These are phyloP conservation scores for Anarsia innoxiella DNA, from an alignment of 2,888 invertebrate species.

Conservation along the genomic window DNA sequence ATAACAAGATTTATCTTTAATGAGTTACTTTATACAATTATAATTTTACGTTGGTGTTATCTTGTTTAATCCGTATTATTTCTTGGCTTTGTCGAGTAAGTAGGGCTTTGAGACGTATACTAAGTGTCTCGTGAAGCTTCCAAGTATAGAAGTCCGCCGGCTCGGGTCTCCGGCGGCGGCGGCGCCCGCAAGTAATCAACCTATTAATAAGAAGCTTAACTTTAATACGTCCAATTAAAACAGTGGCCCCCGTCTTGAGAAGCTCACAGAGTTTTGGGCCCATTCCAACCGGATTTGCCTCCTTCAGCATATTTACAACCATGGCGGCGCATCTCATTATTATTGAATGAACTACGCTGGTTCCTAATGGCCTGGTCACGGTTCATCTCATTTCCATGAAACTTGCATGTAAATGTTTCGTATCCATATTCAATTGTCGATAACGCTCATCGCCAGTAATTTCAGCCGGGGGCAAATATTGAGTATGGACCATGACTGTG, in stretches of 20 bases:
- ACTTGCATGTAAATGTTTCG: slow-evolving; percentile 48
- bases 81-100: slow-evolving; percentile 31
- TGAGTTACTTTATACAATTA: slow-evolving; percentile 3
- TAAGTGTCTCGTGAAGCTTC: no score
- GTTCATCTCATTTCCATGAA: slow-evolving; percentile 29
- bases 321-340: slow-evolving; percentile 13
- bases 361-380: neutral
- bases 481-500: slow-evolving; percentile 59
- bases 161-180: slow-evolving; percentile 16
- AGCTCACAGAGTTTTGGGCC: slow-evolving; percentile 69
- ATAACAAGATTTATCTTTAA: slow-evolving; percentile 23
- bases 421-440: slow-evolving; percentile 62
- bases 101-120: neutral
- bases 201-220: slow-evolving; percentile 71
- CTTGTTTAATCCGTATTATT: slow-evolving; percentile 3
- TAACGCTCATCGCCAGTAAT: slow-evolving; percentile 57
- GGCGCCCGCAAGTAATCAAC: slow-evolving; percentile 69
- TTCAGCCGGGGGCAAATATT: slow-evolving; percentile 55
- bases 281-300: slow-evolving; percentile 64
- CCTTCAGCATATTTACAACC: slow-evolving; percentile 39
- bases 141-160: no score
- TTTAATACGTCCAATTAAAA: slow-evolving; percentile 72
- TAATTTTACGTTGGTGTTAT: slow-evolving; percentile 3
- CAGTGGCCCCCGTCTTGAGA: slow-evolving; percentile 65
- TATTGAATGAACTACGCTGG: neutral